Conservation (phyloP, 2,888 invertebrate genomes). For the Yponomeuta malinellus region DNA sequence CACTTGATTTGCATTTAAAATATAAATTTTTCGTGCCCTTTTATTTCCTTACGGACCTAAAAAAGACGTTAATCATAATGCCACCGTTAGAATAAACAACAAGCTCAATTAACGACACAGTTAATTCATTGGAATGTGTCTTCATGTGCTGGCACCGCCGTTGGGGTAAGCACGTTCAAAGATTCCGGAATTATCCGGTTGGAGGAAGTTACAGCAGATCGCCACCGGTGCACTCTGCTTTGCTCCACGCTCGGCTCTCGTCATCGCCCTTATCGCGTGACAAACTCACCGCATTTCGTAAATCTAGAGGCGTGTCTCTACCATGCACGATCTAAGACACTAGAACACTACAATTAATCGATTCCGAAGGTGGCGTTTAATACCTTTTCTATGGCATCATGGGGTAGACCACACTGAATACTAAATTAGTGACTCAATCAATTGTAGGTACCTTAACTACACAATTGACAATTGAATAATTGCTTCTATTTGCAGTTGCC, state of each 20-base stretch:
- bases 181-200: slow-evolving; percentile 52
- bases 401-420: too few relatives aligned
- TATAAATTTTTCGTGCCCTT: neutral
- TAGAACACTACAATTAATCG: slow-evolving; percentile 2
- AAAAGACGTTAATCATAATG: neutral
- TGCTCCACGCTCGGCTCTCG: slow-evolving; percentile 25
- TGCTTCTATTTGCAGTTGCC: neutral
- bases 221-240: slow-evolving; percentile 52
- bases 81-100: slow-evolving; percentile 8
- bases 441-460: neutral
- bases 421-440: neutral
- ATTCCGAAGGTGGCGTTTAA: slow-evolving; percentile 1
- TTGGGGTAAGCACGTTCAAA: slow-evolving; percentile 24
- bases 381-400: neutral
- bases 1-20: too few relatives aligned
- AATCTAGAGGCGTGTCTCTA: slow-evolving; percentile 7
- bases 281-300: slow-evolving; percentile 7
- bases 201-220: slow-evolving; percentile 39
- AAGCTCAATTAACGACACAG: slow-evolving; percentile 26
- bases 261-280: slow-evolving; percentile 30
- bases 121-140: slow-evolving; percentile 59
- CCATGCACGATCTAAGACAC: neutral
- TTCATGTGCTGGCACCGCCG: slow-evolving; percentile 11
- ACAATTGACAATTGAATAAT: neutral
- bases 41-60: neutral